Conservation (phyloP, 1,140 invertebrate species). For the Pinna nobilis region DNA sequence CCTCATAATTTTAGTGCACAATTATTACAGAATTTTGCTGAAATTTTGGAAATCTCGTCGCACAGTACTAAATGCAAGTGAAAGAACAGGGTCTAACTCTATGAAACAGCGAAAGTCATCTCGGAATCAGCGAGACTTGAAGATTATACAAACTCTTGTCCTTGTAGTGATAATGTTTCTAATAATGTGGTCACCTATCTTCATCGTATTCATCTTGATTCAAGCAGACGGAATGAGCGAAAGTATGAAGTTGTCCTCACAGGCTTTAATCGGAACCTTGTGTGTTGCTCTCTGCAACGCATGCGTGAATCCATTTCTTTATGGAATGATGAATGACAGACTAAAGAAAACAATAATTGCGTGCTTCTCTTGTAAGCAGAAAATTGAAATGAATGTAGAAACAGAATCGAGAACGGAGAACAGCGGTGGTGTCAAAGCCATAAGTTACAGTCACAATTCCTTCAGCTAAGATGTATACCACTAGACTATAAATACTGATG, state of each 20-base stretch:
- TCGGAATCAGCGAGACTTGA: slow-evolving; percentile 44
- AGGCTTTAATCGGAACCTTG: slow-evolving; percentile 48
- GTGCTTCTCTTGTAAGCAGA: not conserved
- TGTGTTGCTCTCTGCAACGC: slow-evolving; percentile 54
- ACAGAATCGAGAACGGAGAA: too few species aligned
- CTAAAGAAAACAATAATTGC: slow-evolving; percentile 21
- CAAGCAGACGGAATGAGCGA: slow-evolving; percentile 40
- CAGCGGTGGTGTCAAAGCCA: too few species aligned
- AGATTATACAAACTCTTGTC: slow-evolving; percentile 57
- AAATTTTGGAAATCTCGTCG: slow-evolving; percentile 50
- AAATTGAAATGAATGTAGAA: too few species aligned
- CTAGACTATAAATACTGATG: too few species aligned
- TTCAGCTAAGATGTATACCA: too few species aligned
- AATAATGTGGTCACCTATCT: slow-evolving; percentile 65
- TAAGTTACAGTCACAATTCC: too few species aligned
- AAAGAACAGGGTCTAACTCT: not conserved
- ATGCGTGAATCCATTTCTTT: slow-evolving; percentile 62
- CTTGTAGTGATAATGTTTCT: slow-evolving; percentile 58
- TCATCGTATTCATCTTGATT: slow-evolving; percentile 53
- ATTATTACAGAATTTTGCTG: slow-evolving; percentile 58
- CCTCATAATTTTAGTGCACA: slow-evolving; percentile 44
- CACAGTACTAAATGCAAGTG: slow-evolving; percentile 16
- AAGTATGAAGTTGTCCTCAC: slow-evolving; percentile 48
- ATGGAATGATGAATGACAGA: slow-evolving; percentile 56
- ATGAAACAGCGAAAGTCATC: slow-evolving; percentile 9